Base-by-base conservation (phyloP, 2,888 invertebrate genomes). In the Drosophila anceps region DNA sequence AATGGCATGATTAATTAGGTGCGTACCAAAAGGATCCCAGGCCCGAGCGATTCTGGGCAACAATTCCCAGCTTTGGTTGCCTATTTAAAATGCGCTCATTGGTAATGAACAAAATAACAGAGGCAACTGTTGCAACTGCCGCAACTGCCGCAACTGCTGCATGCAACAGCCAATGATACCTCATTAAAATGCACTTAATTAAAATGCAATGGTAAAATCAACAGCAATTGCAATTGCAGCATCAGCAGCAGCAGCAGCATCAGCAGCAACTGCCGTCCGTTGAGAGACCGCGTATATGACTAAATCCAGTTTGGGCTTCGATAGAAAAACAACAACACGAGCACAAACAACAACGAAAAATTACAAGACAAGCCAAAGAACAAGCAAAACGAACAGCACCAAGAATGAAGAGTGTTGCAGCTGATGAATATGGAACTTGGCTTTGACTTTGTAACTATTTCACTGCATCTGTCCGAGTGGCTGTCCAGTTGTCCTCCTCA, bases 381-480 rank as follows among this genome's bases (percentile, higher is more conserved):
- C 74, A 78, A 81, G 75, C 76, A 74, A 57, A 82, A 61, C 65
- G 57, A 75, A 75, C 83, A 79, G 73, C 89, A 79, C 73, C 90
- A 89, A 84, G 90, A 88, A 89, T 80, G 90, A 90, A 88, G 84
- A 90, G 86, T 90, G 86, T 90, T 84, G 86, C 85, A 80, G 76
- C 88, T 90, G 91, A 91, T 91, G 90, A 91, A 91, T 92, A 91
- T 92, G 92, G 92, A 91, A 91, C 91, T 92, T 92, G 92, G 86
- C 90, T 89, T 89, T 90, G 84, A 88, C 88, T 78, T 78, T 69
- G 75, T 80, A 88, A 75, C 88, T 80, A 89, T 88, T 88, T 89
- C 78, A 80, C 58, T 82, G 90, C 88, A 84, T 75, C 64, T 53
- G 12, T 41, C 18, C 54, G 3, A 1, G 20, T 31, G 10, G 18